These are phyloP conservation scores for Typhlichthys subterraneus DNA, from an alignment of 2,797 vertebrate genomes.

Conservation along the genomic window DNA sequence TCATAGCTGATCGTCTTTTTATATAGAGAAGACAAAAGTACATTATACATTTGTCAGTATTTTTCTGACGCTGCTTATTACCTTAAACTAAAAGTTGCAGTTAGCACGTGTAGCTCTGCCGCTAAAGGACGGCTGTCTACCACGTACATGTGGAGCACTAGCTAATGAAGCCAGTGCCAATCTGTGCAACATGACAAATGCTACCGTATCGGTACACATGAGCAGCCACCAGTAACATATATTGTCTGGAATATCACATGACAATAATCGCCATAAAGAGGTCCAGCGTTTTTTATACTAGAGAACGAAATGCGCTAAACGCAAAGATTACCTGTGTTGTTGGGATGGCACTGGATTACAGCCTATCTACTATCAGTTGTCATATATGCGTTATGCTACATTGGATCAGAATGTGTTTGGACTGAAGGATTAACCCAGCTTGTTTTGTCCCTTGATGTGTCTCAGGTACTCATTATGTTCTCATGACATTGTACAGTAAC, in stretches of 20 bases:
- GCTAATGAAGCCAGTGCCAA: constrained; percentile 63
- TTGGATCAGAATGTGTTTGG: too few relatives aligned
- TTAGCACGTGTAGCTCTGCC: constrained; percentile 20
- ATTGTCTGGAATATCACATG: neutral
- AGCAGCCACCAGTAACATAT: neutral
- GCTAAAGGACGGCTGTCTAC: constrained; percentile 22
- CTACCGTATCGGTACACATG: neutral
- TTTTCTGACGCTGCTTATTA: neutral
- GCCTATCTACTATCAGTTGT: too few relatives aligned
- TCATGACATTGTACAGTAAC: too few relatives aligned
- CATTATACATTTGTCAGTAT: neutral
- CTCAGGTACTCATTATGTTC: too few relatives aligned
- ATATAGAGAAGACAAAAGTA: fast-evolving
- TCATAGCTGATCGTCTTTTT: neutral
- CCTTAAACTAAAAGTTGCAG: constrained; percentile 4
- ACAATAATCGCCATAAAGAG: neutral
- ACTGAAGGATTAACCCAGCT: too few relatives aligned
- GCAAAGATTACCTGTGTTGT: constrained; percentile 6
- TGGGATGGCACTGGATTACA: too few relatives aligned
- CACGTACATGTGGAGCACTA: constrained; percentile 30
- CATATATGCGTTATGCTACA: too few relatives aligned
- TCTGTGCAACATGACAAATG: constrained; percentile 54
- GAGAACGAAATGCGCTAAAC: constrained; percentile 33
- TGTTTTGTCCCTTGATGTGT: too few relatives aligned
- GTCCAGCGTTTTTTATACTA: constrained; percentile 1